These are phyloP conservation scores for Syndactyla subalaris DNA, from an alignment of 2,797 vertebrate species.

Conservation along the genomic window DNA sequence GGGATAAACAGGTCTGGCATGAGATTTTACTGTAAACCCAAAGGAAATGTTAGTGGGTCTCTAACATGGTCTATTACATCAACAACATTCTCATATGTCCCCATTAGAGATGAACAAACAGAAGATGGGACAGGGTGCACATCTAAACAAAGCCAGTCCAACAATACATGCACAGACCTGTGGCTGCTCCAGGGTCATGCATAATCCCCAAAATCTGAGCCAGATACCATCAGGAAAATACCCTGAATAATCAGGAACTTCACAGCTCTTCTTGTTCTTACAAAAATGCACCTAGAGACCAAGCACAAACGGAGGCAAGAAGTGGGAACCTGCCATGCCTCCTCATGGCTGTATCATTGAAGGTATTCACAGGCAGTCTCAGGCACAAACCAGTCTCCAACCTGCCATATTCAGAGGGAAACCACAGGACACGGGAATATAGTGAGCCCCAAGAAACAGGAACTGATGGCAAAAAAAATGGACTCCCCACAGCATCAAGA, in stretches of 20 bases:
- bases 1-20: background rate
- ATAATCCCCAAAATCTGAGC: background rate
- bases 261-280: background rate
- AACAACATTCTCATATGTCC: rapidly evolving
- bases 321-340: background rate
- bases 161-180: background rate
- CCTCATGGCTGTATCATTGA: background rate
- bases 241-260: background rate
- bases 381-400: background rate
- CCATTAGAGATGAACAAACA: background rate
- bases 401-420: background rate
- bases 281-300: background rate
- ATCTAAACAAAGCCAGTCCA: background rate
- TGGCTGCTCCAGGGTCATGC: rapidly evolving
- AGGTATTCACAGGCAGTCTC: background rate
- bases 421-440: rapidly evolving
- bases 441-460: background rate
- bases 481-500: background rate
- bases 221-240: background rate
- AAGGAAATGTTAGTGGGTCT: background rate
- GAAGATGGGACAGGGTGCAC: background rate
- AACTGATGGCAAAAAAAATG: background rate
- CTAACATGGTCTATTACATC: background rate
- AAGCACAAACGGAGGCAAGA: background rate
- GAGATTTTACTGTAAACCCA: background rate